Percentiles rank a stretch among this genome's conserved stretches.
phyloP scores from a whole-genome alignment of 1,140 invertebrate genomes.

The Drosophila azteca region DNA sequence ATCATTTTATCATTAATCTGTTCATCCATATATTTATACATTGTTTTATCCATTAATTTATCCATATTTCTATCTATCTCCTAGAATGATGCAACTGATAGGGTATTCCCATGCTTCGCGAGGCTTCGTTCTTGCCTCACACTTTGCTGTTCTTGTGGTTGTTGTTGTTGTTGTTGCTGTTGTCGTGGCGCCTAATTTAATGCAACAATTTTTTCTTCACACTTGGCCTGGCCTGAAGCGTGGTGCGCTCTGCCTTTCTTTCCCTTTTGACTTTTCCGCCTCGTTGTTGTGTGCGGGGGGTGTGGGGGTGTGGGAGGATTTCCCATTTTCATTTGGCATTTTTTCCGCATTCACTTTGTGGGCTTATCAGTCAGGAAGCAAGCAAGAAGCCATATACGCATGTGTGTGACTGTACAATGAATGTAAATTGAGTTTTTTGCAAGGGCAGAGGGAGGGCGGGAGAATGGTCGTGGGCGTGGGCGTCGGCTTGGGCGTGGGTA shows the following conservation, averaged over 20 bases:
- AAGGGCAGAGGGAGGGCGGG: no score
- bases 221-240: slow-evolving; percentile 35
- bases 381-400: slow-evolving; percentile 32
- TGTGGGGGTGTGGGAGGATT: no score
- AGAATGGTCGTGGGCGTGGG: slow-evolving; percentile 8
- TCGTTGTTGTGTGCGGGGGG: no score
- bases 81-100: no score
- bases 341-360: slow-evolving; percentile 42
- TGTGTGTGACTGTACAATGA: slow-evolving; percentile 54
- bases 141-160: neutral
- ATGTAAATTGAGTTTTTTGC: slow-evolving; percentile 77
- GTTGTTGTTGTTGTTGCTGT: neutral
- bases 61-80: no score
- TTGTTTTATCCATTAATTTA: no score
- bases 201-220: slow-evolving; percentile 74
- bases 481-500: no score
- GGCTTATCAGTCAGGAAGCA: slow-evolving; percentile 54
- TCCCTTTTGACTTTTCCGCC: slow-evolving; percentile 28
- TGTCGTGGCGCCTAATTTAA: slow-evolving; percentile 72
- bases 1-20: no score
- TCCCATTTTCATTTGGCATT: slow-evolving; percentile 15
- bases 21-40: no score
- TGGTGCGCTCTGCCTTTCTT: slow-evolving; percentile 20
- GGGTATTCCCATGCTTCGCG: no score
- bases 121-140: no score